Evolutionary conservation across 2,113 vertebrate genomes (phyloP), one percentile per base, ranked within the genome.

Genomic region (Colius striatus): DNA sequence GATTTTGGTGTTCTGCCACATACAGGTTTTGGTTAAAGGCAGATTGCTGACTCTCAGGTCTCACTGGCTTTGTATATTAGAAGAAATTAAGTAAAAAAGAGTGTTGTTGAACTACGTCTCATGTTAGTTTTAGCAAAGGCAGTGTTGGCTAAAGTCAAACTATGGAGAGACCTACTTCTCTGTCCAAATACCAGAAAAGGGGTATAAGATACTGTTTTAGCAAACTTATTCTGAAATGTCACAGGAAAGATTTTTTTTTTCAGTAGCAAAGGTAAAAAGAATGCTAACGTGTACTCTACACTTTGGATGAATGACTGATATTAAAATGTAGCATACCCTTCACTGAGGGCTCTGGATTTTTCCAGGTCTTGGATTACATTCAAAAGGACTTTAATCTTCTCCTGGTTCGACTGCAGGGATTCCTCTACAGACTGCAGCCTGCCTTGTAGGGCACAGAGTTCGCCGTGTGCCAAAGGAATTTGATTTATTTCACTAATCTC

Each of bases 291-390:
- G 67, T 87, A 15, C 54, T 21, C 66, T 71, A 82, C 51, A 41
- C 45, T 63, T 65, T 32, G 58, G 43, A 74, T 84, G 36, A 90
- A 90, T 68, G 47, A 80, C 62, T 78, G 55, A 70, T 80, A 94
- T 80, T 41, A 94, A 96, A 96, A 85, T 81, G 57, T 87, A 83
- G 57, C 98, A 93, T 98, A 99, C 99, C 99, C 99, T 98, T 99
- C 99, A 43, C 98, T 99, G 96, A 99, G 98, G 68, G 99, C 99
- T 96, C 99, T 99, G 97, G 98, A 99, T 97, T 98, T 99, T 98
- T 99, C 99, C 98, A 99, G 97, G 97, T 99, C 99, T 98, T 99
- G 99, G 97, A 99, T 99, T 97, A 99, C 99, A 91, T 99, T 99
- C 97, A 99, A 96, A 90, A 99, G 99, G 96, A 99, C 99, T 97